Conservation (phyloP, 2,888 invertebrate genomes). For the Melieria picta region DNA sequence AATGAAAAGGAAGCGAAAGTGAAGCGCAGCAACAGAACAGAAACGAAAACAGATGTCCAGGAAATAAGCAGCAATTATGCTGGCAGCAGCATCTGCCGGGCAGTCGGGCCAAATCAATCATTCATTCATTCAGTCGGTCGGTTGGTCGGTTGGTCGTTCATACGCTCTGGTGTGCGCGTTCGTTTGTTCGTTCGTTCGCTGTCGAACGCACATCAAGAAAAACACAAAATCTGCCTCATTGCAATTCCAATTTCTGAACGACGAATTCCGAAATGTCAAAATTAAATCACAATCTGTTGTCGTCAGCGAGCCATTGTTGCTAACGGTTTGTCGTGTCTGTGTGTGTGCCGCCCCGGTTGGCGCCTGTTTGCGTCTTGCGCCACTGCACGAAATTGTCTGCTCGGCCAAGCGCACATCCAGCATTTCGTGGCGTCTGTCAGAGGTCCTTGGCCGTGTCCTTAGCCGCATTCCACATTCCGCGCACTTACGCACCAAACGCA, state of each 20-base stretch:
- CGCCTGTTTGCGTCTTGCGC: too few species aligned
- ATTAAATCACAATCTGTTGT: constrained; percentile 41
- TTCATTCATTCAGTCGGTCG: background rate
- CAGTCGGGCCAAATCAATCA: too few species aligned
- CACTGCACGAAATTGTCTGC: constrained; percentile 37
- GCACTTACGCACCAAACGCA: too few species aligned
- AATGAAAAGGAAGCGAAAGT: background rate
- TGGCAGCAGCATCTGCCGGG: constrained; percentile 36
- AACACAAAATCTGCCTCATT: constrained; percentile 25
- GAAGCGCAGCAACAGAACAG: constrained; percentile 3
- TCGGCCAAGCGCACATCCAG: constrained; percentile 32
- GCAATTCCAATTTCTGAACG: constrained; percentile 27
- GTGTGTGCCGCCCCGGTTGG: too few species aligned
- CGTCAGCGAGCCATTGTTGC: background rate
- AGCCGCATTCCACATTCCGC: too few species aligned
- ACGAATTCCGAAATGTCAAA: constrained; percentile 31
- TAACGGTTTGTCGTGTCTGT: background rate
- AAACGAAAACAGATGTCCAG: constrained; percentile 53
- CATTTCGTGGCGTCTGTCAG: background rate
- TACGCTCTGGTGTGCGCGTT: background rate
- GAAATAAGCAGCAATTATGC: constrained; percentile 62
- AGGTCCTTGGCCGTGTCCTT: too few species aligned
- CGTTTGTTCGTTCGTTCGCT: too few species aligned
- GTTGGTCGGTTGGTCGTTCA: background rate
- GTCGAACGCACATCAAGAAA: background rate